These are phyloP conservation scores for Budorcas taxicolor DNA, from an alignment of 2,113 vertebrate genomes.

Conservation along the genomic window DNA sequence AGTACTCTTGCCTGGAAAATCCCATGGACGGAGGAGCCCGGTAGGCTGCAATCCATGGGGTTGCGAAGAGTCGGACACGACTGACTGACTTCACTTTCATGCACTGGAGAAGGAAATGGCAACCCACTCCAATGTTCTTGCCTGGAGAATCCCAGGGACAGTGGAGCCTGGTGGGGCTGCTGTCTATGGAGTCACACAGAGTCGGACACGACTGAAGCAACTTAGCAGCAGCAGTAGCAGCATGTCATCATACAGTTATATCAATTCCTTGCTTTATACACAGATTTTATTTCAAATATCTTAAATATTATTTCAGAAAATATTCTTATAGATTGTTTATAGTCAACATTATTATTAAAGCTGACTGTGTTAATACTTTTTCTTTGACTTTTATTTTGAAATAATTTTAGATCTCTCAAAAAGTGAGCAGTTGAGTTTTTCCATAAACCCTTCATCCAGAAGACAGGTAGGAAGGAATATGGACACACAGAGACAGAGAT, in stretches of 20 bases:
- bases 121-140: no score
- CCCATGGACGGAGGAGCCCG: no score
- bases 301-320: background rate
- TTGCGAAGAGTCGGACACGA: rapidly evolving
- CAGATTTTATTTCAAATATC: background rate
- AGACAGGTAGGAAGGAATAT: background rate
- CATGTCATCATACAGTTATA: background rate
- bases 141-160: no score
- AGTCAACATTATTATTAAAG: background rate
- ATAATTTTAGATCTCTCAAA: background rate
- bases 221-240: no score
- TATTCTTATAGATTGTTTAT: background rate
- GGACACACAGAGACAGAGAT: background rate
- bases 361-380: background rate
- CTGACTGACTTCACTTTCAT: no score
- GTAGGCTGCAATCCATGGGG: no score
- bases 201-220: rapidly evolving
- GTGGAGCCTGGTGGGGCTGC: no score
- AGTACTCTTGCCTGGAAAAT: no score
- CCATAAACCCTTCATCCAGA: background rate
- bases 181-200: no score
- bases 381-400: background rate
- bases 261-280: background rate
- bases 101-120: no score
- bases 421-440: background rate